phyloP scores from a whole-genome alignment of 1,140 invertebrate genomes.

The Ridgeia piscesae region DNA sequence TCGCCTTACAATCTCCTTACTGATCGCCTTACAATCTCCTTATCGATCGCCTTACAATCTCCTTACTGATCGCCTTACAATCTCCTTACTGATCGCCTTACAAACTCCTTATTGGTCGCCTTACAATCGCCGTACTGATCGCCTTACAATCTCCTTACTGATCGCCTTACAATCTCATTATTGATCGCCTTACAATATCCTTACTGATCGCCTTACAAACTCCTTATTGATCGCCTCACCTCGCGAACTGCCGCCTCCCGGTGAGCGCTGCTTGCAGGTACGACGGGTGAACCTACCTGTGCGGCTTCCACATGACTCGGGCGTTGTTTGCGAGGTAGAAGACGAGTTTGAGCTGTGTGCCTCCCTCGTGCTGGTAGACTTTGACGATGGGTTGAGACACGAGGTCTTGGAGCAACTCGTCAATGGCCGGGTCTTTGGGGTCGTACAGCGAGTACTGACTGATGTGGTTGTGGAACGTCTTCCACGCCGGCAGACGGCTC shows the following conservation, averaged over 20 bases:
- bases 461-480: conserved; percentile 84
- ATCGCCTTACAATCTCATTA: not conserved
- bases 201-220: not conserved
- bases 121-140: not conserved
- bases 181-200: not conserved
- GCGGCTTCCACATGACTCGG: conserved; percentile 97
- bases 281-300: conserved; percentile 73
- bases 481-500: conserved; percentile 56
- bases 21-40: no score
- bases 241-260: not conserved
- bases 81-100: not conserved
- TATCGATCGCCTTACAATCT: not conserved
- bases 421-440: conserved; percentile 61
- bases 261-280: not conserved
- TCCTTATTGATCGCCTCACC: not conserved
- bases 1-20: not conserved
- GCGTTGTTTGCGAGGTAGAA: conserved; percentile 88
- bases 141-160: not conserved
- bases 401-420: conserved; percentile 63
- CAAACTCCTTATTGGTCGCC: not conserved
- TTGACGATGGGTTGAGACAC: conserved; percentile 73
- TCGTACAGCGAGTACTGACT: conserved; percentile 80
- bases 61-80: not conserved
- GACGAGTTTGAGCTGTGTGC: conserved; percentile 94
- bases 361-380: conserved; percentile 77